Evolutionary conservation across 2,888 invertebrate genomes (phyloP), one percentile per base, ranked within the genome.

Genomic region (Drosophila quinaria): DNA sequence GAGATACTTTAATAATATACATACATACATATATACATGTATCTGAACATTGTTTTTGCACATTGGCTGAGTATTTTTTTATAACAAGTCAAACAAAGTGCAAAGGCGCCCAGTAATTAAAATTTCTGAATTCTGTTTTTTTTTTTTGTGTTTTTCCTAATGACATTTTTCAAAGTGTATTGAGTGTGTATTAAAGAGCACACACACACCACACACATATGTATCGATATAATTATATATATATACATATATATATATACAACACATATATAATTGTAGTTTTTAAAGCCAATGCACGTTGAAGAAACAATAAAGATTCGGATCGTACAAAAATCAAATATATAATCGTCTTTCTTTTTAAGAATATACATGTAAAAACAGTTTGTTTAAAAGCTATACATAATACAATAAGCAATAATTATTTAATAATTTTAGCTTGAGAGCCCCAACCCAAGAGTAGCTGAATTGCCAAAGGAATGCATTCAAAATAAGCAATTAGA

Each of bases 401-500:
- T 55, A 68, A 68, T 71, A 67, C 37, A 70, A 19, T 44, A 50
- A 54, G 47, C 50, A 50, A 39, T 63, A 41, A 41, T 25, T 50
- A 39, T 39, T 52, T 56, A 25, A 51, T 33, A 58, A n/a, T 31
- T 39, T 13, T 15, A 72, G 47, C 51, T 35, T 33, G 11, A 56
- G 37, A 41, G 47, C 44, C 63, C 55, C 55, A 65, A 61, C 47
- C 64, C 59, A 50, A 35, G 39, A 61, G 10, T 54, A 47, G 42
- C 50, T 62, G 49, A 47, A 47, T 17, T 44, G 4, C 15, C 33
- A 25, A 44, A 29, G 55, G 61, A 70, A 61, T 67, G 58, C 29
- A 29, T 10, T 1, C 22, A 2, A 17, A 4, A 10, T 4, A 17
- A 19, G 4, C 11, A 70, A 77, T 95, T 96, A 97, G 91, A 97